These are phyloP conservation scores for Rhinoptilus africanus DNA, from an alignment of 2,113 vertebrate species.

Conservation along the genomic window DNA sequence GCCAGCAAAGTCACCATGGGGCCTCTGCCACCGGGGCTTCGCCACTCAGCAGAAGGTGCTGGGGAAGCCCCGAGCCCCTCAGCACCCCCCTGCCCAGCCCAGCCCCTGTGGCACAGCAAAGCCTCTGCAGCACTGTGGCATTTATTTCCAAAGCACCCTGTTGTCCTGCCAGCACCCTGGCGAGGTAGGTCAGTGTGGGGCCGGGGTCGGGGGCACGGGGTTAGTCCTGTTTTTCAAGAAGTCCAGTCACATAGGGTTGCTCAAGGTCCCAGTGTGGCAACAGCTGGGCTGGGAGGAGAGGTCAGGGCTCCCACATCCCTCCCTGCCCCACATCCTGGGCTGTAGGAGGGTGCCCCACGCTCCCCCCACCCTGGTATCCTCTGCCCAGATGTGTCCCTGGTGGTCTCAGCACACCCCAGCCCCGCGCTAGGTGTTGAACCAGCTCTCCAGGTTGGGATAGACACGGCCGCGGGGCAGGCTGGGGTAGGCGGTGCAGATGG, in stretches of 20 bases:
- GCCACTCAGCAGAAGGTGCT: not conserved
- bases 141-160: not conserved
- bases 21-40: not conserved
- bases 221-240: not conserved
- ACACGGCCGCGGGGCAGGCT: conserved; percentile 61
- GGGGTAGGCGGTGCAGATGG: conserved; percentile 75
- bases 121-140: not conserved
- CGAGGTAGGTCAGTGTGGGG: not conserved
- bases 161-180: not conserved
- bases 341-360: fast-evolving
- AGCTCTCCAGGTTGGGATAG: conserved; percentile 77
- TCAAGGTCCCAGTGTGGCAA: not conserved
- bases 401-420: not conserved
- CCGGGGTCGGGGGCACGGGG: not conserved
- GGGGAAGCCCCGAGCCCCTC: not conserved
- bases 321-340: not conserved
- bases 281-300: not conserved
- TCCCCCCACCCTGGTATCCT: not conserved
- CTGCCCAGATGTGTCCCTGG: not conserved
- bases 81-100: not conserved
- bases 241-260: not conserved
- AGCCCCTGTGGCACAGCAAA: not conserved
- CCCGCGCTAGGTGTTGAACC: conserved; percentile 43
- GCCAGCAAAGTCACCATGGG: not conserved
- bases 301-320: fast-evolving